A percentile compares a stretch with the other conserved stretches of the same genome.
phyloP scores from a whole-genome alignment of 1,140 invertebrate species.

The Oncopodura yosiiana region DNA sequence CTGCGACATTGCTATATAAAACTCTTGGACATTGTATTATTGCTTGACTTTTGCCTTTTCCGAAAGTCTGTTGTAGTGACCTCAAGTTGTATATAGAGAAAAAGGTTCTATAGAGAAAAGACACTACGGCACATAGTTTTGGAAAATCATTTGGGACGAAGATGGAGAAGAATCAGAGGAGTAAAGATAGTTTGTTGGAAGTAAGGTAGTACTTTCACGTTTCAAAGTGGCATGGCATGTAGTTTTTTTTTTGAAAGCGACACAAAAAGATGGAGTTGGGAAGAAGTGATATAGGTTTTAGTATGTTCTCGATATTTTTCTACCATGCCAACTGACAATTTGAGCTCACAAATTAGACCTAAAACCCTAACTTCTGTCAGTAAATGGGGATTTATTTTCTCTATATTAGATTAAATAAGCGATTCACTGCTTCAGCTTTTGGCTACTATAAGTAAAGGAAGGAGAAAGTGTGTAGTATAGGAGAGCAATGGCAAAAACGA shows the following conservation, averaged over 20 bases:
- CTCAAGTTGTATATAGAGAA: neutral
- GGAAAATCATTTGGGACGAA: slow-evolving; percentile 4
- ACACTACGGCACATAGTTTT: neutral
- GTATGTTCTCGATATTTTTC: slow-evolving; percentile 15
- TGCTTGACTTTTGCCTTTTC: slow-evolving; percentile 1
- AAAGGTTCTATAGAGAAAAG: neutral
- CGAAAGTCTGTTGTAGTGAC: neutral
- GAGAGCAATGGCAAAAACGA: slow-evolving; percentile 17
- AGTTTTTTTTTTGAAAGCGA: neutral
- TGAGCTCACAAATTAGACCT: slow-evolving; percentile 29
- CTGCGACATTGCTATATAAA: neutral
- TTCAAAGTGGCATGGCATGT: neutral
- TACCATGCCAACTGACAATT: slow-evolving; percentile 35
- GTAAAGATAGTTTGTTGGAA: neutral
- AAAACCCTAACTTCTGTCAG: slow-evolving; percentile 35
- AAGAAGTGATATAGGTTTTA: neutral
- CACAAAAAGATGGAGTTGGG: neutral
- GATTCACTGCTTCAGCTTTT: no score
- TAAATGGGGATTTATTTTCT: slow-evolving; percentile 36
- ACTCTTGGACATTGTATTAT: neutral
- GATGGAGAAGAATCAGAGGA: neutral
- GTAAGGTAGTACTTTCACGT: neutral
- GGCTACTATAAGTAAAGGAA: no score
- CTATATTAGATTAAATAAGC: slow-evolving; percentile 35
- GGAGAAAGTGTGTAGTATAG: slow-evolving; percentile 7